Base-by-base conservation (phyloP, 1,140 invertebrate genomes). In the Tetraneura akinire region DNA sequence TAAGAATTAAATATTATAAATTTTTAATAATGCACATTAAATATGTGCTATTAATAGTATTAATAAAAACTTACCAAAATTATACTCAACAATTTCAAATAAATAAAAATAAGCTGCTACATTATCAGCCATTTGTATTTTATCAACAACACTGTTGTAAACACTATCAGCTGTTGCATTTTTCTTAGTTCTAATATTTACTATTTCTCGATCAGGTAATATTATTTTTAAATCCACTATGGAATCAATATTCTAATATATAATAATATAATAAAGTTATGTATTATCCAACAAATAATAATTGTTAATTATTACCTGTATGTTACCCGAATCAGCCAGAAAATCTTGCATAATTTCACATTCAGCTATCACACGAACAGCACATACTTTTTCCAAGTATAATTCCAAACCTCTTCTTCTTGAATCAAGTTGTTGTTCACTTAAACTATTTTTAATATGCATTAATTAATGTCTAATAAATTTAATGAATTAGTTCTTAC, bases 311-410 rank as follows among this genome's bases (percentile, higher is more conserved):
- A 8, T 84, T 86, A 90, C 90, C 85, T 88, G 86, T 83, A 90
- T 94, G 84, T 96, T 94, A 83, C 97, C 95, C 14, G 92, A 90
- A 84, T 98, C 95, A 1, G 96, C 97, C 1, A 99, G 89, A 87
- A 98, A 98, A 85, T 98, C 97, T 86, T 99, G 97, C 86, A 99
- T 94, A 1, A 96, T 91, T 84, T 99, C 97, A 84, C 94, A 95
- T 84, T 99, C 98, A 0, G 97, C 97, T 83, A 99, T 98, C 1
- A 98, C 97, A 64, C 97, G 89, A 3, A 99, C 95, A 10, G 98
- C 96, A 87, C 97, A 99, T 0, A 99, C 96, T 89, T 98, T 97
- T 86, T 99, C 98, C 84, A 99, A 88, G 88, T 99, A 99, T 85
- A 96, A 94, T 85, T 99, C 98, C 29, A 99, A 87, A 0, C 96